Base-by-base conservation (phyloP, 2,888 invertebrate genomes). In the Polyploca ridens region DNA sequence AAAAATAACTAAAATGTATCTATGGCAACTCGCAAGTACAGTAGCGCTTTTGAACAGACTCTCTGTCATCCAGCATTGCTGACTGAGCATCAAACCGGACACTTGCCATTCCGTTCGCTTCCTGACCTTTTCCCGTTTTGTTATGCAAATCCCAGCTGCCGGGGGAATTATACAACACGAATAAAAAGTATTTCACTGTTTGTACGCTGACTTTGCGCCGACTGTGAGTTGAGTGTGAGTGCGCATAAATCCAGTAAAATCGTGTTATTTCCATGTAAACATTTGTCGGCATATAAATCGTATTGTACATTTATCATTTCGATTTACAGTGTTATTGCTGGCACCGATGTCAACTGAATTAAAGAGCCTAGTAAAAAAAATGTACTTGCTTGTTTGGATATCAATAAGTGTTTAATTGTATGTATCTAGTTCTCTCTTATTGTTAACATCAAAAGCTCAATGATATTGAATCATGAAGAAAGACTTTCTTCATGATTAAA, bases 51-150 rank as follows among this genome's bases (percentile, higher is more conserved):
- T 68, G 67, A 90, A 85, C 83, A 79, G 66, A 70, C 74, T 73
- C 75, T 64, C 75, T 64, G 72, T 79, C 82, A 83, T 70, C 81
- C 75, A 81, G 83, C 81, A 85, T 70, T 86, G 93, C 93, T 93
- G 93, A 94, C 86, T 89, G 82, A 83, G 84, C 92, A 89, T 88
- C 89, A 88, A 84, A 87, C 88, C 87, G 90, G 91, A 91, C 93
- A 90, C 91, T 93, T 93, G 91, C 91, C 90, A 90, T 91, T 91
- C 86, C 83, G 86, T 93, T 91, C 93, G 90, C 91, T 93, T 93
- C 86, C 93, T 93, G 93, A 94, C 94, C 94, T 93, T 90, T 92
- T 90, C 91, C 90, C 89, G 91, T 89, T 92, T 88, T 90, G 93
- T 91, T 94, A 94, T 94, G 94, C 92, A 93, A 94, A 94, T 93